phyloP scores from a whole-genome alignment of 2,888 invertebrate genomes.

The Lasioglossum figueresi region DNA sequence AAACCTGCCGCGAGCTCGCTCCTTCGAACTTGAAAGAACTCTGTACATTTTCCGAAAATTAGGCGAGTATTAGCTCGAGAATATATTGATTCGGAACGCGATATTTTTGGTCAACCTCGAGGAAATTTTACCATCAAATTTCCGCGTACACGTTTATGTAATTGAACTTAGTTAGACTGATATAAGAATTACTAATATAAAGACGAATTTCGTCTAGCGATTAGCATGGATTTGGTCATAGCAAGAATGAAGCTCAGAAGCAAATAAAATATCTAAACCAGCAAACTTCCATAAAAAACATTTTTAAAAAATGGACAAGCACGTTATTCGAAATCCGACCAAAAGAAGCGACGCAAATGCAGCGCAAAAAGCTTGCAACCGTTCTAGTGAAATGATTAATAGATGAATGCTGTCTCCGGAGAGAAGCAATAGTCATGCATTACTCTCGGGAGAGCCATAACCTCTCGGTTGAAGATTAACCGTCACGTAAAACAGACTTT shows the following conservation, averaged over 20 bases:
- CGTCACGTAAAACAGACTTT: constrained; percentile 50
- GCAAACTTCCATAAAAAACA: neutral
- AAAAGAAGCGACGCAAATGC: neutral
- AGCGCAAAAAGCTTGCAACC: neutral
- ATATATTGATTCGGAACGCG: neutral
- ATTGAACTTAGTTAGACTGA: too few relatives aligned
- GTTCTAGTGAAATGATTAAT: constrained; percentile 44
- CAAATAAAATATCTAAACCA: neutral
- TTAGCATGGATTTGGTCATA: too few relatives aligned
- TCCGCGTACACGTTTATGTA: too few relatives aligned
- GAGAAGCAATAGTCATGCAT: constrained; percentile 37
- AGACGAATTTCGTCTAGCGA: too few relatives aligned
- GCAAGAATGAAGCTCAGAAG: neutral
- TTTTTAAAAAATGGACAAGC: neutral
- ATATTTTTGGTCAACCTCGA: neutral
- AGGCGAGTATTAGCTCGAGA: neutral
- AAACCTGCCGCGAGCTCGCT: neutral
- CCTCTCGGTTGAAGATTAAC: constrained; percentile 42
- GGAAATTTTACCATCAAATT: too few relatives aligned
- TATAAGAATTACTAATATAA: too few relatives aligned
- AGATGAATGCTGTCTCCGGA: constrained; percentile 33
- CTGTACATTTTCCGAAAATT: neutral
- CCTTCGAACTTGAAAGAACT: neutral
- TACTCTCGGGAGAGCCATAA: constrained; percentile 44
- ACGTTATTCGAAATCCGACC: neutral